phyloP scores from a whole-genome alignment of 2,888 invertebrate species.

The Taenaris catops region DNA sequence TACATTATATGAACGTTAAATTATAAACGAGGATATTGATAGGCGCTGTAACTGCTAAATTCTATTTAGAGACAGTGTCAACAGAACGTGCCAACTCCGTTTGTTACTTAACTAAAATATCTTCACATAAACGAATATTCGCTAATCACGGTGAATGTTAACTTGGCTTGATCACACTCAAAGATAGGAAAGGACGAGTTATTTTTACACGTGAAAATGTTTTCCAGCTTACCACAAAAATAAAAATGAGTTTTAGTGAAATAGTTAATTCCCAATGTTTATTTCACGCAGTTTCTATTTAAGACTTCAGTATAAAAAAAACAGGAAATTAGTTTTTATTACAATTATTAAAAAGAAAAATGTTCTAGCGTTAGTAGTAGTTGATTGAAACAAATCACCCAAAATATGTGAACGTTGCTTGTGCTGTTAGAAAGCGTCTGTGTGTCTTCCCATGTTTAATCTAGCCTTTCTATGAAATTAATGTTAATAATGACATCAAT shows the following conservation, averaged over 20 bases:
- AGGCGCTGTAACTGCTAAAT: slow-evolving; percentile 32
- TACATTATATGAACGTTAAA: too few relatives aligned
- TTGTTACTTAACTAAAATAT: slow-evolving; percentile 44
- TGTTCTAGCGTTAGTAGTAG: too few relatives aligned
- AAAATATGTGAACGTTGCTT: slow-evolving; percentile 19
- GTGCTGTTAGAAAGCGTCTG: slow-evolving; percentile 43
- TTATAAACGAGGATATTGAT: slow-evolving; percentile 9
- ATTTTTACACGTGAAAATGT: too few relatives aligned
- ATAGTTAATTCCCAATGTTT: too few relatives aligned
- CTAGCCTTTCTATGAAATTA: slow-evolving; percentile 20
- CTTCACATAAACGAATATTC: slow-evolving; percentile 37
- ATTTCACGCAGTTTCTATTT: too few relatives aligned
- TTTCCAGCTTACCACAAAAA: too few relatives aligned
- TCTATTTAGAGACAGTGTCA: slow-evolving; percentile 59
- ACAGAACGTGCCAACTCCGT: slow-evolving; percentile 61
- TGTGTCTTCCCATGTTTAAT: slow-evolving; percentile 57
- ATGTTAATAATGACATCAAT: slow-evolving; percentile 39
- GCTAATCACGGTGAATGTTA: slow-evolving; percentile 1
- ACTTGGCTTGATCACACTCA: slow-evolving; percentile 3
- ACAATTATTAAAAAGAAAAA: too few relatives aligned
- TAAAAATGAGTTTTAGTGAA: too few relatives aligned
- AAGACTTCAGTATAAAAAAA: too few relatives aligned
- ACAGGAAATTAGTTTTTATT: too few relatives aligned
- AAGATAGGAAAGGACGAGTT: slow-evolving; percentile 30
- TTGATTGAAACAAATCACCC: too few relatives aligned